These are phyloP conservation scores for Caenorhabditis sp. DNA, from an alignment of 2,888 invertebrate species.

Conservation along the genomic window DNA sequence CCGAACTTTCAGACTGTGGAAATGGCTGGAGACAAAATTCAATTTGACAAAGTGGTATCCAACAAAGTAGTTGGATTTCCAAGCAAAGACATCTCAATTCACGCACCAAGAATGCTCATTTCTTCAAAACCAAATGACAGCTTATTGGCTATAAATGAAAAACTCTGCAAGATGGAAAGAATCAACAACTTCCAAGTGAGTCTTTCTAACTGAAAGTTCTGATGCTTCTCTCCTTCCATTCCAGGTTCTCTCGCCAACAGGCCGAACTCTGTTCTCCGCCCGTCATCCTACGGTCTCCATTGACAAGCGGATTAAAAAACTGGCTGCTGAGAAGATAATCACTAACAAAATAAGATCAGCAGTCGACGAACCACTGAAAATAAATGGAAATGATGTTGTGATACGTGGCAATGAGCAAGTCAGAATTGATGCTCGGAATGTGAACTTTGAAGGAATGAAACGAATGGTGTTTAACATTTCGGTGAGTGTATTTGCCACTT, in stretches of 20 bases:
- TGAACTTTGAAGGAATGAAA: conserved; percentile 72
- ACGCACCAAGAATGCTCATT: conserved; percentile 75
- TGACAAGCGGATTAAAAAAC: conserved; percentile 77
- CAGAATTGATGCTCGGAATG: conserved; percentile 72
- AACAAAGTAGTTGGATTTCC: conserved; percentile 77
- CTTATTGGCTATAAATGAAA: conserved; percentile 74
- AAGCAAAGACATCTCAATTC: conserved; percentile 69
- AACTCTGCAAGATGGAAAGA: conserved; percentile 76
- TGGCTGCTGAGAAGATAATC: conserved; percentile 60
- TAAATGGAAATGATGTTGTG: conserved; percentile 75
- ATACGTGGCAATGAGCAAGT: conserved; percentile 81
- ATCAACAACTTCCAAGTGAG: conserved; percentile 76
- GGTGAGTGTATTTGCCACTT: conserved; percentile 55
- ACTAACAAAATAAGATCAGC: conserved; percentile 77
- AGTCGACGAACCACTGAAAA: conserved; percentile 76
- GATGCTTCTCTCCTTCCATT: conserved; percentile 13
- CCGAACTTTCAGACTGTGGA: conserved; percentile 79
- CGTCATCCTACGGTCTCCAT: conserved; percentile 79
- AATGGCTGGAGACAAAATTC: conserved; percentile 76
- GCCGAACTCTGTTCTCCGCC: conserved; percentile 79
- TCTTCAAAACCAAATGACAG: conserved; percentile 73
- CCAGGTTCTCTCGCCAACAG: conserved; percentile 71
- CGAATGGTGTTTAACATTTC: conserved; percentile 78
- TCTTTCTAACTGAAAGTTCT: neutral
- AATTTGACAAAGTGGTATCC: conserved; percentile 78